Evolutionary conservation across 2,113 vertebrate species (phyloP), one percentile per base, ranked within the genome.

Genomic region (Antechinus flavipes): DNA sequence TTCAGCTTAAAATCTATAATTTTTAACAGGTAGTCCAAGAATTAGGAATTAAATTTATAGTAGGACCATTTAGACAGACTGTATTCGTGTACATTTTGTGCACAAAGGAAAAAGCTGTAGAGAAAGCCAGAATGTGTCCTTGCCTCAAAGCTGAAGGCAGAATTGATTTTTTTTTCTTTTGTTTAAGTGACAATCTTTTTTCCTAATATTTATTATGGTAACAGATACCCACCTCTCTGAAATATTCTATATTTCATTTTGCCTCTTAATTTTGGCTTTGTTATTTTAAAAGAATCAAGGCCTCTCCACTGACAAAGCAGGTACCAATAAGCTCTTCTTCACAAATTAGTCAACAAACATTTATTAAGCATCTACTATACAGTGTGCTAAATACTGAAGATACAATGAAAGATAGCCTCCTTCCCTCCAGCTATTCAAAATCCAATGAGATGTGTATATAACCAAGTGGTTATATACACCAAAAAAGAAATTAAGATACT

Each of bases 191-290:
- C 95, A 93, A 25, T 84, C 8, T 52, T 58, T 58, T 84, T 58
- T 94, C 50, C n/a, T 30, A 94, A 68, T 84, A 46, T 93, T 92
- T 68, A 35, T 3, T 46, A 47, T 92, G 50, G 92, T 97, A 93
- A 90, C 0, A 1, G 26, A 50, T 42, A 24, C 55, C 94, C 90
- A 26, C 61, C 14, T 50, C 26, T 52, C 93, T 90, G 54, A 95
- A 97, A 93, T 50, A 93, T 2, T 47, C 54, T 54, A 27, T 94
- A 2, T 47, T 91, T n/a, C 89, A 93, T 35, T 55, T 93, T 58
- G 12, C 7, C 35, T 94, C 96, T 30, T 47, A 90, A 2, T 27
- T 8, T 89, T 35, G 35, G 2, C 23, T 92, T 95, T 55, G n/a
- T 93, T 22, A 23, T 84, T 95, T 95, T 91, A 91, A 55, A 90